Evolutionary conservation across 2,113 vertebrate species (phyloP).

Genomic region (Pimephales promelas): DNA sequence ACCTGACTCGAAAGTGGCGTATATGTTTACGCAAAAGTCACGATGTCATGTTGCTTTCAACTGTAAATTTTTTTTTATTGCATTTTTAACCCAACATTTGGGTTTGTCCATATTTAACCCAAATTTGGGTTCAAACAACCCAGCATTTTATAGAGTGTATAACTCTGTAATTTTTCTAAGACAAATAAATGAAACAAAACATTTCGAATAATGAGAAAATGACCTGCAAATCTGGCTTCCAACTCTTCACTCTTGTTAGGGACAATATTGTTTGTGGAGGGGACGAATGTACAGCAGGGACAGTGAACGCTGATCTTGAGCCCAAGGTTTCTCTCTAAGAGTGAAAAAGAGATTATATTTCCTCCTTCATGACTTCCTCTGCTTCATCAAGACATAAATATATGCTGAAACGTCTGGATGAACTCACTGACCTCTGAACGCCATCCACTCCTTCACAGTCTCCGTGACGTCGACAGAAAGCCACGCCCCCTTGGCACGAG

Average conservation of each 20-base stretch:
- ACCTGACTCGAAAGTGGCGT: too few relatives aligned
- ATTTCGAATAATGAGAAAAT: constrained; percentile 14
- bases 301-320: constrained; percentile 97
- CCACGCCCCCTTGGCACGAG: constrained; percentile 90
- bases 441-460: constrained; percentile 93
- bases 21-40: too few relatives aligned
- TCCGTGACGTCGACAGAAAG: constrained; percentile 95
- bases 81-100: too few relatives aligned
- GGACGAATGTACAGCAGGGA: constrained; percentile 95
- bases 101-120: too few relatives aligned
- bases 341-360: constrained; percentile 24
- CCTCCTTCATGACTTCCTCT: not conserved
- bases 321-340: constrained; percentile 91
- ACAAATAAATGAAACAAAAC: too few relatives aligned
- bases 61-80: too few relatives aligned
- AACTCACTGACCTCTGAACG: constrained; percentile 84
- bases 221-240: constrained; percentile 96
- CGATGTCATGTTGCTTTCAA: too few relatives aligned
- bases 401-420: constrained; percentile 21
- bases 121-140: too few relatives aligned
- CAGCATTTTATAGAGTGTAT: too few relatives aligned
- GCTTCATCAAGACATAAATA: not conserved
- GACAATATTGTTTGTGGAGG: constrained; percentile 96
- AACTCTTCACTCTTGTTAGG: constrained; percentile 97
- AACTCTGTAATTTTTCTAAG: too few relatives aligned